phyloP scores from a whole-genome alignment of 2,888 invertebrate species.

The Dysmachus trigonus region DNA sequence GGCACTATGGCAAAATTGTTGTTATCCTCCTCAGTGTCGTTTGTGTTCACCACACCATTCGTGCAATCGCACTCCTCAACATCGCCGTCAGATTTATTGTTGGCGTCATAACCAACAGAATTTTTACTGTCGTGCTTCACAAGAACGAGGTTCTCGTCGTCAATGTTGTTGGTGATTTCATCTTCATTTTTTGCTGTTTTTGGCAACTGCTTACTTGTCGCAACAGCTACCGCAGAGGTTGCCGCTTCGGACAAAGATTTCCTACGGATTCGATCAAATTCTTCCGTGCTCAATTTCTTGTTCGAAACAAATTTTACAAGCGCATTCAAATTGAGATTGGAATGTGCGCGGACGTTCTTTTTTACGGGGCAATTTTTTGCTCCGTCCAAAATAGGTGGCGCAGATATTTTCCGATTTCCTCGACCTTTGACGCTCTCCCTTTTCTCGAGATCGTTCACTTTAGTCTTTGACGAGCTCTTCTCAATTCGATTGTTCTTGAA shows the following conservation, averaged over 20 bases:
- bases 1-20: neutral
- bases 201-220: constrained; percentile 54
- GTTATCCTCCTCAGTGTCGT: neutral
- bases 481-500: constrained; percentile 61
- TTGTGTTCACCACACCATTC: neutral
- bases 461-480: constrained; percentile 60
- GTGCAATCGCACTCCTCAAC: neutral
- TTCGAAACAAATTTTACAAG: constrained; percentile 58
- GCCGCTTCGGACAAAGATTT: constrained; percentile 58
- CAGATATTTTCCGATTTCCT: constrained; percentile 56
- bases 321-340: constrained; percentile 58
- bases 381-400: constrained; percentile 51
- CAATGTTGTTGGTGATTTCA: constrained; percentile 3
- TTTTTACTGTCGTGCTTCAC: constrained; percentile 55
- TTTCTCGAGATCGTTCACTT: constrained; percentile 55
- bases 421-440: constrained; percentile 55
- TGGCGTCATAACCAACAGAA: constrained; percentile 52
- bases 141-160: constrained; percentile 56
- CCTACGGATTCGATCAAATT: constrained; percentile 58
- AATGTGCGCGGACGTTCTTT: constrained; percentile 52
- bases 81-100: constrained; percentile 25
- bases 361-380: constrained; percentile 37
- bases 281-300: constrained; percentile 57
- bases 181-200: constrained; percentile 49
- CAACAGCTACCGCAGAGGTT: constrained; percentile 54